These are phyloP conservation scores for Sinosuthora webbiana DNA, from an alignment of 2,113 vertebrate species.

Conservation along the genomic window DNA sequence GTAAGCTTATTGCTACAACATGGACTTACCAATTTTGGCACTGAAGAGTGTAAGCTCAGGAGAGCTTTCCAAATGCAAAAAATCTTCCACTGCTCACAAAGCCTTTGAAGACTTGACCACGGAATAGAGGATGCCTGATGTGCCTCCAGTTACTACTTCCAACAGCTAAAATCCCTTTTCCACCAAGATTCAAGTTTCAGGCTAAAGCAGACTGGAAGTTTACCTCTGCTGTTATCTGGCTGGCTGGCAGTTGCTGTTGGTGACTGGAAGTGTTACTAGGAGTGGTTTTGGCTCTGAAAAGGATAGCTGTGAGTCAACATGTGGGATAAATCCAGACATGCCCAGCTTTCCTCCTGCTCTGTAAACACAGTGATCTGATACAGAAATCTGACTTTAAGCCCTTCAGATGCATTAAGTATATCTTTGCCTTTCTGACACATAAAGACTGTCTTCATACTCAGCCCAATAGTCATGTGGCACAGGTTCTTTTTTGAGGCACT, in stretches of 20 bases:
- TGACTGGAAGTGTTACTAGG: conserved; percentile 25
- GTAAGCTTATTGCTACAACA: neutral
- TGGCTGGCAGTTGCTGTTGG: neutral
- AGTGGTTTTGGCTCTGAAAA: conserved; percentile 45
- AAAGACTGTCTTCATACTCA: neutral
- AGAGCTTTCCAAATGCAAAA: neutral
- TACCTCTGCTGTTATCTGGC: neutral
- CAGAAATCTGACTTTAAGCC: neutral
- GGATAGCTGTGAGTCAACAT: conserved; percentile 29
- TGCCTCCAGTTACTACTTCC: neutral
- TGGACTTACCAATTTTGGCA: conserved; percentile 24
- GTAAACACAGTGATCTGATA: conserved; percentile 17
- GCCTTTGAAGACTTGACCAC: neutral
- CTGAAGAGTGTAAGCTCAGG: neutral
- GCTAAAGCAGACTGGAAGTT: neutral
- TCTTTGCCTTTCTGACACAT: neutral
- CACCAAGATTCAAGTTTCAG: neutral
- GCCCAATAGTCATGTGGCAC: neutral
- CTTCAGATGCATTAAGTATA: neutral
- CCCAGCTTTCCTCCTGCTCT: conserved; percentile 15
- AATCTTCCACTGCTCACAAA: neutral
- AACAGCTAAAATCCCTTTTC: neutral
- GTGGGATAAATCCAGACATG: conserved; percentile 46
- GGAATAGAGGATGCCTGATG: neutral
- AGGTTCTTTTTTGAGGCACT: neutral